These are phyloP conservation scores for Zoanthus sociatus DNA, from an alignment of 92 coral and sea anemone genomes.

Conservation along the genomic window DNA sequence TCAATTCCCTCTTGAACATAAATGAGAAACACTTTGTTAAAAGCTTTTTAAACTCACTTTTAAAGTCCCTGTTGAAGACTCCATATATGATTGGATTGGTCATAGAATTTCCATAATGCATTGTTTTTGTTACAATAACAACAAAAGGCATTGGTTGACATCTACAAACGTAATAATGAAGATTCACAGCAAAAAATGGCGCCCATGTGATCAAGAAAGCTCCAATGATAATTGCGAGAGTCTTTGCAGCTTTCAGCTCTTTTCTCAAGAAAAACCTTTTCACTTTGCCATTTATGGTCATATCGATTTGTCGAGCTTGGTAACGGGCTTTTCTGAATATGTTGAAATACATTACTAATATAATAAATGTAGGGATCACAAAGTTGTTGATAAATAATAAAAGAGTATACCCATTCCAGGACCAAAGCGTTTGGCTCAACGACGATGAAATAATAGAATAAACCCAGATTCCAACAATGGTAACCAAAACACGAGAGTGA, in stretches of 20 bases:
- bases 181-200: conserved; percentile 92
- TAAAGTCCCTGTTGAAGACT: conserved; percentile 90
- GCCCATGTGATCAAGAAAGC: conserved; percentile 96
- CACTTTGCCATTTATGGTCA: conserved; percentile 83
- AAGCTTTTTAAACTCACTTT: conserved; percentile 80
- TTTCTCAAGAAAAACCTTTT: conserved; percentile 77
- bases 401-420: conserved; percentile 64
- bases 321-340: conserved; percentile 87
- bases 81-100: conserved; percentile 94
- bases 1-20: conserved; percentile 4
- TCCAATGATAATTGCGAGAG: conserved; percentile 93
- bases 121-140: conserved; percentile 90
- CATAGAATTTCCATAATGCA: conserved; percentile 94
- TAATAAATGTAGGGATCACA: conserved; percentile 78
- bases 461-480: conserved; percentile 76
- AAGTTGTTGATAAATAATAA: conserved; percentile 78
- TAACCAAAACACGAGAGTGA: conserved; percentile 63
- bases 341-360: conserved; percentile 80
- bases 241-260: conserved; percentile 96
- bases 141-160: conserved; percentile 70
- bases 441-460: conserved; percentile 77
- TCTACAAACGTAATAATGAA: conserved; percentile 68
- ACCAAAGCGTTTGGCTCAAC: conserved; percentile 71
- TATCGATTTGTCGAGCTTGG: conserved; percentile 84
- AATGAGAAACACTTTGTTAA: conserved; percentile 61